These are phyloP conservation scores for Torymus aiolomorphi DNA, from an alignment of 2,888 invertebrate genomes.

Conservation along the genomic window DNA sequence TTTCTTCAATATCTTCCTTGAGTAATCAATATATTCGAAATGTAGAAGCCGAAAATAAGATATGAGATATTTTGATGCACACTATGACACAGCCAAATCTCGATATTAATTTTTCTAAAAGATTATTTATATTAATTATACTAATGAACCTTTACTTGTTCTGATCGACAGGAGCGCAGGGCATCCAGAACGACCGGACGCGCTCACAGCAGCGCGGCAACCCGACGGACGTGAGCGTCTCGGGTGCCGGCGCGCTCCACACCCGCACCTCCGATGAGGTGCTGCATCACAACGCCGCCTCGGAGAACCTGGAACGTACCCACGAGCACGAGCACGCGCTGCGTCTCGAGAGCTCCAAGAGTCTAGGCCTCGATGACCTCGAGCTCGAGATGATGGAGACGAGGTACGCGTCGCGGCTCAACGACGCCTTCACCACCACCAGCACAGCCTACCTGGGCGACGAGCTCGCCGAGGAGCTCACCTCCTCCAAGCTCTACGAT, in stretches of 20 bases:
- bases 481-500: slow-evolving; percentile 70
- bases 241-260: slow-evolving; percentile 64
- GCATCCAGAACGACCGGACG: slow-evolving; percentile 71
- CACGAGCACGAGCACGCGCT: slow-evolving; percentile 36
- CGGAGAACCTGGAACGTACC: slow-evolving; percentile 38
- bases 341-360: slow-evolving; percentile 52
- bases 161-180: slow-evolving; percentile 62
- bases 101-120: too few species aligned
- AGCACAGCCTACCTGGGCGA: slow-evolving; percentile 37
- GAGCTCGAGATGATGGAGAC: slow-evolving; percentile 36
- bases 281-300: not conserved
- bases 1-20: too few species aligned
- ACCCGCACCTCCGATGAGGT: slow-evolving; percentile 24
- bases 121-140: too few species aligned
- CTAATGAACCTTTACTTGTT: too few species aligned
- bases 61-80: too few species aligned
- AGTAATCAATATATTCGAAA: too few species aligned
- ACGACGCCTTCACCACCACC: not conserved
- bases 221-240: slow-evolving; percentile 58
- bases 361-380: slow-evolving; percentile 8
- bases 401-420: slow-evolving; percentile 49
- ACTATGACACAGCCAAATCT: too few species aligned
- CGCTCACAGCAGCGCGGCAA: slow-evolving; percentile 2
- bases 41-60: too few species aligned
- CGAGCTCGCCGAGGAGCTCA: slow-evolving; percentile 65